These are phyloP conservation scores for Cyprinodon tularosa DNA, from an alignment of 2,113 vertebrate genomes.

Conservation along the genomic window DNA sequence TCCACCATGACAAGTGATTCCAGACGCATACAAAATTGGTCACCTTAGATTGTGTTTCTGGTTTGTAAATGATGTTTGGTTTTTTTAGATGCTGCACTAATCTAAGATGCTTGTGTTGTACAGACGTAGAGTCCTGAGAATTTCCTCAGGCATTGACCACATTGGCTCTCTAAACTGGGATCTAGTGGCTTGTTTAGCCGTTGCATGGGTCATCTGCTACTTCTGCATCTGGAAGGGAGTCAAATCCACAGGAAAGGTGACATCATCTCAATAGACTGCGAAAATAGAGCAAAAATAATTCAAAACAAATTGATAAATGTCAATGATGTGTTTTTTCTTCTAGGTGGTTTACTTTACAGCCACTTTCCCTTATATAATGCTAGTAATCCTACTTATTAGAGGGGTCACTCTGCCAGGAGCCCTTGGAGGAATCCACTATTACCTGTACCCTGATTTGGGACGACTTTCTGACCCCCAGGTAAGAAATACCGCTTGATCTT, in stretches of 20 bases:
- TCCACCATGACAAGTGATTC: not conserved
- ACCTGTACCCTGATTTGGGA: conserved; percentile 90
- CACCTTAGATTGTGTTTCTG: not conserved
- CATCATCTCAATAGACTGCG: not conserved
- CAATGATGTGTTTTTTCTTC: not conserved
- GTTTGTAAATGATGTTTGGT: not conserved
- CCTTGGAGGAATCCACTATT: conserved; percentile 88
- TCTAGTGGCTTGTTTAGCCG: conserved; percentile 87
- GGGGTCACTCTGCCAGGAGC: conserved; percentile 91
- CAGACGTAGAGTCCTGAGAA: conserved; percentile 89
- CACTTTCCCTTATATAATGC: conserved; percentile 94
- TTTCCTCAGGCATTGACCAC: conserved; percentile 90
- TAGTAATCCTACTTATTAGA: conserved; percentile 88
- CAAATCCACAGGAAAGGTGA: conserved; percentile 95
- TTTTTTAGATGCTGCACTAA: not conserved
- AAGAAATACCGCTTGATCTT: conserved; percentile 13
- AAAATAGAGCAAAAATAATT: not conserved
- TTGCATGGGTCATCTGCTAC: conserved; percentile 94
- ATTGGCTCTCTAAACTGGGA: conserved; percentile 92
- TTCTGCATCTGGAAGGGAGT: conserved; percentile 99
- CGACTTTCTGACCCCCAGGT: conserved; percentile 93
- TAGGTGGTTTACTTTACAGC: conserved; percentile 98
- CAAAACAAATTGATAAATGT: not conserved
- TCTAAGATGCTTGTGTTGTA: not conserved
- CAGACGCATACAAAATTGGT: not conserved